Evolutionary conservation across 2,113 vertebrate species (phyloP), one percentile per base, ranked within the genome.

Genomic region (Sinosuthora webbiana): DNA sequence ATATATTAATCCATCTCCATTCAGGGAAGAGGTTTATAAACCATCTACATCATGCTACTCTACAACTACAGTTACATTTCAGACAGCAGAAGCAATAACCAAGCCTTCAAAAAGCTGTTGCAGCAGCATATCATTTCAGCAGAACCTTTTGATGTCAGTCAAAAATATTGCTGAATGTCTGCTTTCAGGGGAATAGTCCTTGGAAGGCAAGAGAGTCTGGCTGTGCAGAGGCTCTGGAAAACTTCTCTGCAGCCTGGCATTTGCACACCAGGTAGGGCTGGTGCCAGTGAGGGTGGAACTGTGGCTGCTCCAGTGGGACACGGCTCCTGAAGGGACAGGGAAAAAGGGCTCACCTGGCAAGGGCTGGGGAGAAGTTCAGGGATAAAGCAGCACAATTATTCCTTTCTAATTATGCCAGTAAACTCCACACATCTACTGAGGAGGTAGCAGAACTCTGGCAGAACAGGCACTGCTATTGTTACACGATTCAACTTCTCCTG

Each of bases 1-100:
- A 18, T 39, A 5, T 30, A 78, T 37, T 74, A 83, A 94, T 93
- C 85, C 52, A 93, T 74, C 79, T 53, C 74, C 64, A 33, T 77
- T 86, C 82, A 59, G 7, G 20, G 71, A 78, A 86, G 71, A 81
- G 75, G 59, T 74, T 88, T 83, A 80, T 70, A 95, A 94, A 78
- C 85, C 68, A 91, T 41, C 68, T 56, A 90, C 39, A 93, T 75
- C 85, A 71, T 28, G 56, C 60, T 75, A 27, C 68, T 93, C 92
- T 77, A 68, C 22, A 83, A 78, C 81, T 80, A 37, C 31, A 55
- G 63, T 55, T 86, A 90, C 87, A 90, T 90, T 95, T 93, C 35
- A 91, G 92, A 86, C 71, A 94, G 82, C 87, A 95, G 88, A 94
- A 74, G 92, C 76, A 95, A 83, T 83, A 91, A 93, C 79, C 64